These are phyloP conservation scores for Monodelphis domestica DNA, from an alignment of 2,797 vertebrate species.

Conservation along the genomic window DNA sequence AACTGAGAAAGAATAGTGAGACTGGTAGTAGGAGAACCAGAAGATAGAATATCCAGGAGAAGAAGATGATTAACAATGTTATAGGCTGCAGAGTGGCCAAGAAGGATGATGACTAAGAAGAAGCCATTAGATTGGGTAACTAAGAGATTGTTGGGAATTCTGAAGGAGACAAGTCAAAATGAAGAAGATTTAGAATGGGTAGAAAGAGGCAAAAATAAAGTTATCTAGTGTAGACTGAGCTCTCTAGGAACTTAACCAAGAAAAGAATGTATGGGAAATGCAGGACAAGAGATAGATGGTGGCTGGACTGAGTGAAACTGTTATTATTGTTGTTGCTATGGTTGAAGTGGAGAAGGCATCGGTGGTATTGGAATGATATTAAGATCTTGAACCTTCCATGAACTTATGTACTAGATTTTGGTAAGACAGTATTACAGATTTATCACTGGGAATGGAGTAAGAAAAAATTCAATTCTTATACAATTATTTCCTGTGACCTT, in stretches of 20 bases:
- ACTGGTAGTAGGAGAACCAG: background rate
- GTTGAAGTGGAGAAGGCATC: background rate
- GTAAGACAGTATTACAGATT: too few relatives aligned
- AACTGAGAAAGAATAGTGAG: background rate
- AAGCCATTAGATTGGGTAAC: background rate
- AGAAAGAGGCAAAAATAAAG: background rate
- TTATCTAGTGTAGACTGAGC: background rate
- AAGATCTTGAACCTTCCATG: background rate
- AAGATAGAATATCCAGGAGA: background rate
- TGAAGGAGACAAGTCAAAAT: background rate
- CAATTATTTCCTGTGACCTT: too few relatives aligned
- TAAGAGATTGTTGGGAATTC: background rate
- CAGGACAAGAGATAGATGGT: background rate
- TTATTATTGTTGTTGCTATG: background rate
- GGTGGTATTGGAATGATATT: background rate
- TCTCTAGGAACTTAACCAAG: background rate
- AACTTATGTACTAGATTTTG: too few relatives aligned
- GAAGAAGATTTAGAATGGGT: background rate
- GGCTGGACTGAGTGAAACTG: background rate
- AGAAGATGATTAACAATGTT: background rate
- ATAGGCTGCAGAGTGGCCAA: background rate
- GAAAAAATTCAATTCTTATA: background rate
- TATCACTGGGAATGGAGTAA: background rate
- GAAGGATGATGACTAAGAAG: background rate
- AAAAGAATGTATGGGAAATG: background rate